Conservation (phyloP, 2,888 invertebrate species). For the Tetragonula carbonaria region DNA sequence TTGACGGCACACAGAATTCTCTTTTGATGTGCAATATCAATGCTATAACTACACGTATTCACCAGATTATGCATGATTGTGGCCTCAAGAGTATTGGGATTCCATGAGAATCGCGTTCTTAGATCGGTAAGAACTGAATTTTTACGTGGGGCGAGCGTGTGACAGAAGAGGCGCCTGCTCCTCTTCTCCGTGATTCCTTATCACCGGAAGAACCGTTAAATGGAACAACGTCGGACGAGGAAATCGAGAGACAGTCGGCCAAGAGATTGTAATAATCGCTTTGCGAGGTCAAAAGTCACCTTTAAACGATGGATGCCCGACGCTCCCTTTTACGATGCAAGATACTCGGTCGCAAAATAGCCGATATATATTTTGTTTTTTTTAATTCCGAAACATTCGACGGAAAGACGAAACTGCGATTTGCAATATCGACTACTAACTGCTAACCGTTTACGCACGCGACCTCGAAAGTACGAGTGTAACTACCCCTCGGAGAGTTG, state of each 20-base stretch:
- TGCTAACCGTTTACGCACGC: neutral
- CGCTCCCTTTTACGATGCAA: neutral
- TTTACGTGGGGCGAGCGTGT: neutral
- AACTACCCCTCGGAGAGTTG: neutral
- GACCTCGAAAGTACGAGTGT: neutral
- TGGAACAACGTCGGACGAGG: slow-evolving; percentile 62
- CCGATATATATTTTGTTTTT: neutral
- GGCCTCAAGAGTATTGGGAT: neutral
- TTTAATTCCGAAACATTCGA: neutral
- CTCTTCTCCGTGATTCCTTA: slow-evolving; percentile 46
- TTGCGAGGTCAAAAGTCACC: slow-evolving; percentile 55
- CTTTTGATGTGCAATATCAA: neutral
- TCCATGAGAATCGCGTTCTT: neutral
- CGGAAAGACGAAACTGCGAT: neutral
- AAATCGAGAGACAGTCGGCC: slow-evolving; percentile 60
- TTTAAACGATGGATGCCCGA: slow-evolving; percentile 15
- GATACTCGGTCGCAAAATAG: neutral
- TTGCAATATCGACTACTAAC: neutral
- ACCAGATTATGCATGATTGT: neutral
- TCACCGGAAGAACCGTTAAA: slow-evolving; percentile 70
- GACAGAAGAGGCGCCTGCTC: slow-evolving; percentile 33
- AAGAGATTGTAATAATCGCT: slow-evolving; percentile 66
- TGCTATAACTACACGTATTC: neutral
- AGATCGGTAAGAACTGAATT: neutral
- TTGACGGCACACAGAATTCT: neutral